Base-by-base conservation (phyloP, 1,140 invertebrate genomes). In the Nasonia longicornis region DNA sequence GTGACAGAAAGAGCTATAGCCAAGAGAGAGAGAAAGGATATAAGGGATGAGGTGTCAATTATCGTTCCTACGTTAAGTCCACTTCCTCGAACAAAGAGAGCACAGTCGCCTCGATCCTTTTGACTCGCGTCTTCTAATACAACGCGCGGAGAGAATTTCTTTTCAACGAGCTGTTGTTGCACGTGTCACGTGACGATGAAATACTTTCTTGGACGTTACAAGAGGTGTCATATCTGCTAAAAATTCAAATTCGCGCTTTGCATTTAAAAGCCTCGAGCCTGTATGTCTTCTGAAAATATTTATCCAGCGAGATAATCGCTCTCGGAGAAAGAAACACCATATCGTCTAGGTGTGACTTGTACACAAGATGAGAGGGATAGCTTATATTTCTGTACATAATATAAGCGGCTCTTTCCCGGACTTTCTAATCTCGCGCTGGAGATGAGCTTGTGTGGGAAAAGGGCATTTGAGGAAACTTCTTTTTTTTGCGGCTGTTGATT, bases 211-310 rank as follows among this genome's bases (percentile, higher is more conserved):
- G 38, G 38, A 42, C 38, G 38, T 42, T 42, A 3, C 4, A 42
- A 1, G 38, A 42, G 38, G 38, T 42, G 38, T 42, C 38, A 42
- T 4, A 8, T 42, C 8, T 42, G 38, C 38, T 42, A 42, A 42
- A 42, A 42, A 42, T 42, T 42, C 7, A 42, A 42, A 42, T 8
- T 42, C 38, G 38, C 38, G 38, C 10, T 42, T 7, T 8, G 38
- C 10, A 42, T 42, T 8, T 8, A 42, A 8, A 42, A 35, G 31
- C 2, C 52, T 6, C 29, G 48, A 63, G 35, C n/a, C 38, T 71
- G 1, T 42, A 8, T 73, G 73, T 79, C 52, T 42, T 79, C 16
- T 0, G 42, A 79, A 73, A 79, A 79, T 79, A 73, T 79, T 73
- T 79, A 45, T 48, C 3, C 38, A 52, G 1, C 38, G 22, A 63